Evolutionary conservation across 2,113 vertebrate genomes (phyloP).

Genomic region (Pluvialis apricaria): DNA sequence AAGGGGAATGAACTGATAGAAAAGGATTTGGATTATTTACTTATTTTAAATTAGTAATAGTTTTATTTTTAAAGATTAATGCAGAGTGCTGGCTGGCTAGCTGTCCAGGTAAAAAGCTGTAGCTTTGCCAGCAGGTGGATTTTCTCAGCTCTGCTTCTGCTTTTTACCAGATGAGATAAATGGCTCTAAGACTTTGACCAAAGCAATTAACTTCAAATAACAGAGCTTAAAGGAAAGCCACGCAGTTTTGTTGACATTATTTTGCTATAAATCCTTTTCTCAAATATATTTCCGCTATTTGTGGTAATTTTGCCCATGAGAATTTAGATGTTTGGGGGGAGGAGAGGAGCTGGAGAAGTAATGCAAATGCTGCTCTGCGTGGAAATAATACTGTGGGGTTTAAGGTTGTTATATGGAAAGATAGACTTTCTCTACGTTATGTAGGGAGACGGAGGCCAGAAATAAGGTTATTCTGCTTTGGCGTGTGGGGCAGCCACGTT

Average conservation of each 20-base stretch:
- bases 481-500: not conserved
- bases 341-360: not conserved
- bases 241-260: not conserved
- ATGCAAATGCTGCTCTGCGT: not conserved
- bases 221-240: not conserved
- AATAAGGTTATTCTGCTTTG: not conserved
- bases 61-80: not conserved
- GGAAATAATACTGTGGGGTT: not conserved
- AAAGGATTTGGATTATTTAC: not conserved
- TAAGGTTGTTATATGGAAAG: not conserved
- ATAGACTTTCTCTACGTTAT: not conserved
- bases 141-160: not conserved
- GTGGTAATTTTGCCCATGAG: not conserved
- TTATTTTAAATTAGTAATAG: not conserved
- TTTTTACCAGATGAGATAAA: not conserved
- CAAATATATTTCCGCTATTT: not conserved
- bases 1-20: not conserved
- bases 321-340: not conserved
- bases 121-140: not conserved
- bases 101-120: not conserved
- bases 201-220: not conserved
- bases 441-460: not conserved
- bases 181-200: not conserved
- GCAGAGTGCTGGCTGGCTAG: not conserved
- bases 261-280: not conserved